Base-by-base conservation (phyloP, 2,888 invertebrate species). In the Rhaphigaster nebulosa region DNA sequence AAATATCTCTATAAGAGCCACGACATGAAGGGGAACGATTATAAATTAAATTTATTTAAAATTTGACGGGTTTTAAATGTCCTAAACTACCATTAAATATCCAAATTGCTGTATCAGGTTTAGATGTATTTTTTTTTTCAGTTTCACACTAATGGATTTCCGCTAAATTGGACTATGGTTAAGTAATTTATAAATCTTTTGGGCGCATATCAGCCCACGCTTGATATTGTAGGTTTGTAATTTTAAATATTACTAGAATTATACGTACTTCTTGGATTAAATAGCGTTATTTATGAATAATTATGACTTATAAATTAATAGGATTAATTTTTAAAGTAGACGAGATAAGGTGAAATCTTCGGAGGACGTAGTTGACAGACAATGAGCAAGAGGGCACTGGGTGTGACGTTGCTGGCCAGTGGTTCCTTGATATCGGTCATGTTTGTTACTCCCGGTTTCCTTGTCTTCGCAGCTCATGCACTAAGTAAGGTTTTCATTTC, bases 351-450 rank as follows among this genome's bases (percentile, higher is more conserved):
- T 15, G 29, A 65, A 65, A 29, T 76, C 6, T 8, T 29, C 29
- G 6, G 70, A 38, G 65, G 5, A 1, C 26, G 29, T 76, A 76
- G 38, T 76, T 76, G 34, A 23, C 6, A 38, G 23, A 1, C 20
- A 76, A 5, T 76, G 0, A 20, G 8, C 8, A 34, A 76, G 70
- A 76, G 70, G 20, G 70, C 70, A 26, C 20, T 38, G 15, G 3
- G 6, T 38, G 34, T 8, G 70, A 38, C 20, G 38, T 12, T 20
- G 1, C 20, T 12, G 38, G 34, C 20, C 70, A 76, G 70, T 76
- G 70, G 34, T 76, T 18, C 23, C 70, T 76, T 38, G 70, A 76
- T 76, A 76, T 38, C 70, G 70, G 70, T 38, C 70, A 76, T 76
- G 70, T 76, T 76, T 38, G 10, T 38, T 76, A 1, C 70, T 38